A percentile compares a stretch with the other conserved stretches of the same genome.
Evolutionary conservation across 1,140 invertebrate genomes (phyloP).

Genomic region (Solenopsis invicta): DNA sequence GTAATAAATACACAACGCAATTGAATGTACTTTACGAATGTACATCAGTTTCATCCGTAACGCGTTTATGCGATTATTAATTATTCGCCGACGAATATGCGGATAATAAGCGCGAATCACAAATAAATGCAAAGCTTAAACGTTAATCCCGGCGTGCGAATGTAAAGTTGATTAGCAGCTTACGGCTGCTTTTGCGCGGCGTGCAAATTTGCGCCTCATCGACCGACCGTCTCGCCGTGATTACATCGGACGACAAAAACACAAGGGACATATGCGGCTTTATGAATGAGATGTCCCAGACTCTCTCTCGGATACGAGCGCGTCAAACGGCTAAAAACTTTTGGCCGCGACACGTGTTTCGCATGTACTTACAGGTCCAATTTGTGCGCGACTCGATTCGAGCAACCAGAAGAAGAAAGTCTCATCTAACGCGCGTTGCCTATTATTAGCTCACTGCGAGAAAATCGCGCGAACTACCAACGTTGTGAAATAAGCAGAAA

Average conservation of each 20-base stretch:
- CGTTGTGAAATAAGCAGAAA: not conserved
- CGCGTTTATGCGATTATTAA: not conserved
- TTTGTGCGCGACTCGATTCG: not conserved
- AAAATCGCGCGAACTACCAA: not conserved
- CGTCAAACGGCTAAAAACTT: slow-evolving; percentile 42
- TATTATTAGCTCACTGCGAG: slow-evolving; percentile 22
- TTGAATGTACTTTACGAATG: not conserved
- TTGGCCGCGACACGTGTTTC: slow-evolving; percentile 41
- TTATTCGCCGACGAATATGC: not conserved
- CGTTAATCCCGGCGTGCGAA: not conserved
- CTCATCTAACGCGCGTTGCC: not conserved
- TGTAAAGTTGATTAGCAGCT: slow-evolving; percentile 17
- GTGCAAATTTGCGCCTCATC: slow-evolving; percentile 29
- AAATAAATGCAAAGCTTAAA: slow-evolving; percentile 33
- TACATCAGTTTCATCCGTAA: not conserved
- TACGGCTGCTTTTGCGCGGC: not conserved
- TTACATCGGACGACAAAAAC: slow-evolving; percentile 46
- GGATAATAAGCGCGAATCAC: not conserved
- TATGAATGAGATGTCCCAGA: slow-evolving; percentile 41
- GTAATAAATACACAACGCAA: slow-evolving; percentile 17
- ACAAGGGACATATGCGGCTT: slow-evolving; percentile 22
- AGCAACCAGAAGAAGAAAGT: slow-evolving; percentile 24
- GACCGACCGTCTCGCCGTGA: slow-evolving; percentile 3
- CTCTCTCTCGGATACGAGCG: not conserved
- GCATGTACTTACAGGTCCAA: slow-evolving; percentile 29